phyloP scores from a whole-genome alignment of 2,113 vertebrate genomes.

The Tragelaphus imberbis region DNA sequence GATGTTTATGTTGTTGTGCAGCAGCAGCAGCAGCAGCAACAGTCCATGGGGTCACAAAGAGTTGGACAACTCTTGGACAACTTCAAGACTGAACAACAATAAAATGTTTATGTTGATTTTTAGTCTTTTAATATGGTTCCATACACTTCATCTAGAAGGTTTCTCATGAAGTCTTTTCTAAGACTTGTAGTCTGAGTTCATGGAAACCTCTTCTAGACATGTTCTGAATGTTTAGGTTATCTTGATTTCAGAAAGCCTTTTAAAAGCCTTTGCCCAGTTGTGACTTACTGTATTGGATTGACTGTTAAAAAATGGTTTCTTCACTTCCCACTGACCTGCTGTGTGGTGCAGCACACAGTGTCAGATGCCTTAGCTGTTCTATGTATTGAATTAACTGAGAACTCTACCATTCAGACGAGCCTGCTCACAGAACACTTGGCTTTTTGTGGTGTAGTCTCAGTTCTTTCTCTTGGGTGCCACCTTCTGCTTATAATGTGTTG shows the following conservation, averaged over 20 bases:
- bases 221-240: conserved; percentile 12
- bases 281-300: neutral
- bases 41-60: neutral
- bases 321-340: neutral
- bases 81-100: neutral
- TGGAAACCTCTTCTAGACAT: neutral
- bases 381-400: neutral
- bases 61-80: neutral
- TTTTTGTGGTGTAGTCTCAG: neutral
- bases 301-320: neutral
- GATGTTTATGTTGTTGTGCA: neutral
- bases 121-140: neutral
- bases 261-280: neutral
- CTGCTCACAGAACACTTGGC: neutral
- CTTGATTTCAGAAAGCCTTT: neutral
- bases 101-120: neutral
- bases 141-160: neutral
- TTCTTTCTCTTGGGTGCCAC: neutral
- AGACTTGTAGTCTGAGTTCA: neutral
- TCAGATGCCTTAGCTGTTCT: neutral
- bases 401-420: neutral
- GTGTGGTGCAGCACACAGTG: neutral
- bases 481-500: neutral
- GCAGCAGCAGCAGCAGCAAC: no score
- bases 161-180: neutral